Percentiles rank a stretch among this genome's conserved stretches.
Evolutionary conservation across 1,140 invertebrate species (phyloP).

Genomic region (Drosophila trapezifrons): DNA sequence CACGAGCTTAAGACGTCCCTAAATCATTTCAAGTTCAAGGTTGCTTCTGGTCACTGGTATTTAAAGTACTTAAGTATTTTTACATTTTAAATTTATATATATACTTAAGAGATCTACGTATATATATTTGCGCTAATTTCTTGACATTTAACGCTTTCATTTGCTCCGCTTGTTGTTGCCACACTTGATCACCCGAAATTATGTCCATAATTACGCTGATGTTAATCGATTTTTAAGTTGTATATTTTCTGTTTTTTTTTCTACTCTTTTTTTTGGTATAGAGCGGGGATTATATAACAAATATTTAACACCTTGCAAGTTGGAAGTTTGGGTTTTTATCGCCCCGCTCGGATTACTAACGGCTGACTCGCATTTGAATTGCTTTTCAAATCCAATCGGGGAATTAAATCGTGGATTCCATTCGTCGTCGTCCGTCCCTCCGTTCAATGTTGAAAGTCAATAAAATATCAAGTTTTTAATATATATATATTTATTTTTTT

Average conservation of each 20-base stretch:
- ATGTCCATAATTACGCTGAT: conserved; percentile 71
- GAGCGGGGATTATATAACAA: conserved; percentile 69
- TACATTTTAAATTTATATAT: conserved; percentile 21
- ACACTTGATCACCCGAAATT: conserved; percentile 70
- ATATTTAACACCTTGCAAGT: conserved; percentile 78
- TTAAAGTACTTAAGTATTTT: conserved; percentile 59
- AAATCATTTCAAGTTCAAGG: conserved; percentile 74
- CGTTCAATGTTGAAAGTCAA: conserved; percentile 64
- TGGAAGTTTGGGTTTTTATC: conserved; percentile 47
- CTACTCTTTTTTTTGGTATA: conserved; percentile 9
- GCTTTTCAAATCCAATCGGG: conserved; percentile 47
- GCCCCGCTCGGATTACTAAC: conserved; percentile 35
- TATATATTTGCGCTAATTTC: conserved; percentile 45
- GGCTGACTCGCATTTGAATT: conserved; percentile 41
- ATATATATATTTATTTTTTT: conserved; percentile 27
- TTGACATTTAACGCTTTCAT: conserved; percentile 57
- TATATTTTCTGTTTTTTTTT: conserved; percentile 26
- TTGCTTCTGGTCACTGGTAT: conserved; percentile 63
- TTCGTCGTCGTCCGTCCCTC: conserved; percentile 19
- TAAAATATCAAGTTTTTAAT: conserved; percentile 75
- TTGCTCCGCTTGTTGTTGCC: conserved; percentile 66
- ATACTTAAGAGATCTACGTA: conserved; percentile 12
- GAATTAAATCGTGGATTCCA: conserved; percentile 53
- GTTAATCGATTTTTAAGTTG: conserved; percentile 82
- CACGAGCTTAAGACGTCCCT: conserved; percentile 9